Evolutionary conservation across 2,113 vertebrate genomes (phyloP), one percentile per base, ranked within the genome.

Genomic region (Panthera leo): DNA sequence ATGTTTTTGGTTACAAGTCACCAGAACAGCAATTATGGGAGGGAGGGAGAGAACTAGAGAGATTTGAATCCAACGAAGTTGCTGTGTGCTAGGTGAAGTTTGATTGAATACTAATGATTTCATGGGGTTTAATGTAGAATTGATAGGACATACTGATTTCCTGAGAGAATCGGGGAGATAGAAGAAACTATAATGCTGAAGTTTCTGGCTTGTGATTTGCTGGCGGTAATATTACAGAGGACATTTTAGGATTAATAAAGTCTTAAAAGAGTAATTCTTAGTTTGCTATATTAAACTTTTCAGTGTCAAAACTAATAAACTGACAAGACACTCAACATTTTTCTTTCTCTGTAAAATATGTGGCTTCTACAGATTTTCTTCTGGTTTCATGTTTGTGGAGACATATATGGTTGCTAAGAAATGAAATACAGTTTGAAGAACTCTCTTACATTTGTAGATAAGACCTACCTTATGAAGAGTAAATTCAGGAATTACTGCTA

Each of bases 371-470:
- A 73, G 5, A 86, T 71, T 84, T 86, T 70, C 16, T 58, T 79
- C 42, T 83, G 31, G 10, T 31, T 90, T 97, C n/a, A 70, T 65
- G 2, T 84, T 79, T 95, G 14, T 19, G 51, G 58, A 34, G 58
- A 1, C 61, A n/a, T 80, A 48, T 53, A 91, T 94, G 55, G 79
- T 96, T 71, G 31, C 34, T 84, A 96, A 94, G 94, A 97, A 95
- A 93, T 23, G 14, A 21, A 76, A 53, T 86, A 15, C 85, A 96
- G 55, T 96, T 92, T 96, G 78, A 16, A 61, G 75, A 96, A 93
- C 63, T 16, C 67, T 97, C 53, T 97, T 88, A 58, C n/a, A 94
- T 97, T 96, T 87, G 97, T 85, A 95, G 42, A 58, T 84, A 85
- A 97, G 21, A 87, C 58, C 34, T 93, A 70, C 82, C 94, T 96